Percentiles rank a stretch among this genome's conserved stretches.
phyloP scores from a whole-genome alignment of 2,888 invertebrate species.

The Griposia aprilina region DNA sequence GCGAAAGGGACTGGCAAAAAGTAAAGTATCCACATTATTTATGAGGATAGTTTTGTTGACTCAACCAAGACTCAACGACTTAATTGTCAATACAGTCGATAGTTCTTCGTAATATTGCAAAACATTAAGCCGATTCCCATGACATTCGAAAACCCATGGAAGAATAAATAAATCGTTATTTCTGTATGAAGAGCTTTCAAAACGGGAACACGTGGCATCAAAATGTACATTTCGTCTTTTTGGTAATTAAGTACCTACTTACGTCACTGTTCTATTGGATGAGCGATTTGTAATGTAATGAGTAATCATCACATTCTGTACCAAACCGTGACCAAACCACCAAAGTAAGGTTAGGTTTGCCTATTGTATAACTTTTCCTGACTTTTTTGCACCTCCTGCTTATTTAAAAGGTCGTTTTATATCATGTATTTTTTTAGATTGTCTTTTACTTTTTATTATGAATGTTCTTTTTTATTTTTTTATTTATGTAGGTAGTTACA shows the following conservation, averaged over 20 bases:
- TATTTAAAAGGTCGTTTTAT: neutral
- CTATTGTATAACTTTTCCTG: neutral
- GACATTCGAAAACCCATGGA: neutral
- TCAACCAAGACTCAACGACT: neutral
- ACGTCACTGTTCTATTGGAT: neutral
- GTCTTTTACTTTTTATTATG: neutral
- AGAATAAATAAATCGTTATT: neutral
- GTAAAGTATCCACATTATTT: neutral
- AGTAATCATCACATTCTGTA: neutral
- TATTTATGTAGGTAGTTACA: neutral
- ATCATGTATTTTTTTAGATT: constrained; percentile 1
- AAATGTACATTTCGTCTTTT: neutral
- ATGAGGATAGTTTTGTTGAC: neutral
- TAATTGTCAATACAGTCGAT: neutral
- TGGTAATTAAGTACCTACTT: neutral
- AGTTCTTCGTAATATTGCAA: neutral
- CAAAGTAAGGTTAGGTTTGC: neutral
- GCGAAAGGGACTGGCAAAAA: constrained; percentile 14
- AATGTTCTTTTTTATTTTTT: neutral
- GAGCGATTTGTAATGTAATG: neutral
- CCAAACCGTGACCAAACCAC: neutral
- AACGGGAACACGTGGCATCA: neutral
- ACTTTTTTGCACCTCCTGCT: neutral
- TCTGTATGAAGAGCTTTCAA: neutral
- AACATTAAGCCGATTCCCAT: neutral